These are phyloP conservation scores for Drosophila atripex DNA, from an alignment of 2,888 invertebrate genomes.

Conservation along the genomic window DNA sequence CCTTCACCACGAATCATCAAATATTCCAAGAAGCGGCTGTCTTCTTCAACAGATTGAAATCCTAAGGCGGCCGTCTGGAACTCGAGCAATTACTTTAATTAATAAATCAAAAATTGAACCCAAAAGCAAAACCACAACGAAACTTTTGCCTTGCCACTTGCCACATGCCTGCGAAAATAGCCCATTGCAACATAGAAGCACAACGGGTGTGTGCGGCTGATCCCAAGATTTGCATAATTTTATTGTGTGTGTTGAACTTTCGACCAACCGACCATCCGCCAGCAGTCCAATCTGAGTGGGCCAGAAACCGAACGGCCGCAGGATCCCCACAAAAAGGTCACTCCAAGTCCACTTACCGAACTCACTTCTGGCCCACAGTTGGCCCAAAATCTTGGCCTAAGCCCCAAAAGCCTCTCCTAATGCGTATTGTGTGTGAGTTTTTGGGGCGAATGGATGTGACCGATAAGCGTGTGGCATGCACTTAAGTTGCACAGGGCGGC, in stretches of 20 bases:
- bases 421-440: neutral
- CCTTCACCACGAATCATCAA: neutral
- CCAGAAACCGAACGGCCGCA: slow-evolving; percentile 13
- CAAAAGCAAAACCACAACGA: slow-evolving; percentile 21
- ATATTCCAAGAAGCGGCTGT: neutral
- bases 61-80: neutral
- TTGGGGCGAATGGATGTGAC: slow-evolving; percentile 52
- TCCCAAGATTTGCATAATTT: slow-evolving; percentile 74
- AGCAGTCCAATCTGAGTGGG: slow-evolving; percentile 45
- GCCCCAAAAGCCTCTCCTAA: slow-evolving; percentile 63
- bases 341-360: slow-evolving; percentile 76
- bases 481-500: slow-evolving; percentile 67
- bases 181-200: slow-evolving; percentile 12
- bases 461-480: slow-evolving; percentile 76
- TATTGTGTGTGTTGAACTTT: slow-evolving; percentile 73
- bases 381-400: slow-evolving; percentile 69
- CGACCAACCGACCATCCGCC: slow-evolving; percentile 24
- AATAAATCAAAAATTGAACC: slow-evolving; percentile 48
- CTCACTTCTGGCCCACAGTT: slow-evolving; percentile 61
- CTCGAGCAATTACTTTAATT: slow-evolving; percentile 41
- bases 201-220: slow-evolving; percentile 39
- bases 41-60: neutral
- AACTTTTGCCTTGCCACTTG: slow-evolving; percentile 36
- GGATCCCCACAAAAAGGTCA: slow-evolving; percentile 65
- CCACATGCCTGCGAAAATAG: slow-evolving; percentile 11